Evolutionary conservation across 2,113 vertebrate species (phyloP).

Genomic region (Siniperca chuatsi): DNA sequence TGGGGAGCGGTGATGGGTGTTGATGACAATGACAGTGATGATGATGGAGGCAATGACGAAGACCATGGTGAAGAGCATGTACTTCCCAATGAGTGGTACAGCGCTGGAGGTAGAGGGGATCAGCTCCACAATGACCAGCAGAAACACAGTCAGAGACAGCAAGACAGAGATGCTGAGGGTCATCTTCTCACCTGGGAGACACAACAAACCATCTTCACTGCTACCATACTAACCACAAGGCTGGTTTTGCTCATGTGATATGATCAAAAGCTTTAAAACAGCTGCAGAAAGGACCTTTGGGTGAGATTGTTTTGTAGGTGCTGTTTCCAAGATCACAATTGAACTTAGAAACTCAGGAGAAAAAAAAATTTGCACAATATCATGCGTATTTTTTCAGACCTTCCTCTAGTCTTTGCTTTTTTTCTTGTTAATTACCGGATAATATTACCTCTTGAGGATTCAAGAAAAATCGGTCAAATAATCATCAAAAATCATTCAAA

Average conservation of each 20-base stretch:
- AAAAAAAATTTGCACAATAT: not conserved
- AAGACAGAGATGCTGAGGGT: constrained; percentile 97
- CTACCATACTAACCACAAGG: not conserved
- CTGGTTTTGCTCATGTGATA: not conserved
- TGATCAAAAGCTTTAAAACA: not conserved
- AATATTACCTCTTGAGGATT: not conserved
- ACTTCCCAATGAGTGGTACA: constrained; percentile 96
- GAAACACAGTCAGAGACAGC: constrained; percentile 96
- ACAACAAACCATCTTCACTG: constrained; percentile 14
- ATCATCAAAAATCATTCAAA: not conserved
- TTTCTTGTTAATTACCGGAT: not conserved
- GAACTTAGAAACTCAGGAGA: not conserved
- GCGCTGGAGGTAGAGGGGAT: constrained; percentile 98
- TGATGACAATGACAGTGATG: constrained; percentile 97
- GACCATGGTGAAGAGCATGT: constrained; percentile 99
- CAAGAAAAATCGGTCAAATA: not conserved
- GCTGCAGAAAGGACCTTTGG: not conserved
- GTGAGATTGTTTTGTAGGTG: not conserved
- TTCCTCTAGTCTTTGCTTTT: not conserved
- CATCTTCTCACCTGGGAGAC: constrained; percentile 95
- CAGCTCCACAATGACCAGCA: constrained; percentile 97
- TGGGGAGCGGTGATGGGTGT: constrained; percentile 97
- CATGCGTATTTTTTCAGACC: no score
- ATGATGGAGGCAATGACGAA: constrained; percentile 97
- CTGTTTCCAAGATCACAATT: not conserved